Base-by-base conservation (phyloP, 2,797 vertebrate genomes). In the Chelonia mydas region DNA sequence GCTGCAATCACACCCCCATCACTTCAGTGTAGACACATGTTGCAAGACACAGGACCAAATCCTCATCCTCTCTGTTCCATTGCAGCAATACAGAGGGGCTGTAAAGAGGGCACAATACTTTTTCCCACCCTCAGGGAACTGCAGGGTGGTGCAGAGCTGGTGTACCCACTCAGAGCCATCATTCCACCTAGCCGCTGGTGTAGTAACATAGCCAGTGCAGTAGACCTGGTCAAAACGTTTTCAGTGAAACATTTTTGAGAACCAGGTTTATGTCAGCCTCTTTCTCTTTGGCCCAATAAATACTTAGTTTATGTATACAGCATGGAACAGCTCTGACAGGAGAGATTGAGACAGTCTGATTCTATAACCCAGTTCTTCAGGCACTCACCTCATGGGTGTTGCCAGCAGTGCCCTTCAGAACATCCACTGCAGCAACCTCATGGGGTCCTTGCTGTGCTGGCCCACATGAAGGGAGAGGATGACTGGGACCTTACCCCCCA, bases 171-270 rank as follows among this genome's bases (percentile, higher is more conserved):
- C 21, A 72, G 25, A 37, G 37, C 68, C 68, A 41, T 41, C n/a
- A 37, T 19, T 41, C n/a, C 19, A 41, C 8, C 0, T n/a, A 72
- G 65, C n/a, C 3, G 2, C 10, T 21, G 68, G 21, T 41, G 37
- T 11, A 16, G 59, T 61, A 61, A 61, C 19, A 6, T 37, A 23
- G 19, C 65, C 19, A 68, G 65, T n/a, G 17, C 31, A n/a, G 31
- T 33, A 33, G 59, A 61, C 19, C n/a, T 68, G 65, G 17, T 68
- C n/a, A 37, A 61, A 61, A n/a, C 15, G 3, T 37, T 37, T 68
- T 68, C 65, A 68, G 65, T n/a, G 65, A 37, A 68, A 68, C 9
- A 21, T 21, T 68, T 68, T 37, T 68, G 65, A 68, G n/a, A 68
- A 37, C 21, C 68, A 41, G 37, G 37, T 72, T 72, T 68, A 12